phyloP scores from a whole-genome alignment of 2,113 vertebrate genomes.

The Urocynchramus pylzowi region DNA sequence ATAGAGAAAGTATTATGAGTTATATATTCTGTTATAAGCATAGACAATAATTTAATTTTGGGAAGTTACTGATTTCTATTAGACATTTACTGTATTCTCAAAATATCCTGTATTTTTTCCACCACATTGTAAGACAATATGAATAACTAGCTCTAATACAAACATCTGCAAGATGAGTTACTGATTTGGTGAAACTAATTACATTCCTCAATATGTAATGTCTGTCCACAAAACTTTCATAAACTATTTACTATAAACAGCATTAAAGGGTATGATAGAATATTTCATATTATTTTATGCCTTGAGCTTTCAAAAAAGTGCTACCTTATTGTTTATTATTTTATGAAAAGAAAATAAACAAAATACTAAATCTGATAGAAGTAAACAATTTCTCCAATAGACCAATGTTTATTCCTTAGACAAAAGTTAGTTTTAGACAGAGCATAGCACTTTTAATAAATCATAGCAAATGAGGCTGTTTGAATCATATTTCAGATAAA shows the following conservation, averaged over 20 bases:
- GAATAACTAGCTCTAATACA: not conserved
- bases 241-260: not conserved
- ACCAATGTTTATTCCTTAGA: not conserved
- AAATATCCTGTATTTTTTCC: not conserved
- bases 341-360: not conserved
- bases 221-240: not conserved
- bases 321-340: not conserved
- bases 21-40: not conserved
- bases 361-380: not conserved
- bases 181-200: not conserved
- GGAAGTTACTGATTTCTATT: not conserved
- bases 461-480: not conserved
- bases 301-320: not conserved
- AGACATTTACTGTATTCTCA: not conserved
- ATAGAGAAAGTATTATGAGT: not conserved
- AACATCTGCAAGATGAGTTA: not conserved
- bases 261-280: not conserved
- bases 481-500: not conserved
- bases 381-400: not conserved
- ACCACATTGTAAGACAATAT: not conserved
- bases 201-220: not conserved
- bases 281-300: not conserved
- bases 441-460: not conserved
- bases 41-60: not conserved
- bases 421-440: not conserved